phyloP scores from a whole-genome alignment of 2,888 invertebrate species.

The Ommatoiulus sabulosus region DNA sequence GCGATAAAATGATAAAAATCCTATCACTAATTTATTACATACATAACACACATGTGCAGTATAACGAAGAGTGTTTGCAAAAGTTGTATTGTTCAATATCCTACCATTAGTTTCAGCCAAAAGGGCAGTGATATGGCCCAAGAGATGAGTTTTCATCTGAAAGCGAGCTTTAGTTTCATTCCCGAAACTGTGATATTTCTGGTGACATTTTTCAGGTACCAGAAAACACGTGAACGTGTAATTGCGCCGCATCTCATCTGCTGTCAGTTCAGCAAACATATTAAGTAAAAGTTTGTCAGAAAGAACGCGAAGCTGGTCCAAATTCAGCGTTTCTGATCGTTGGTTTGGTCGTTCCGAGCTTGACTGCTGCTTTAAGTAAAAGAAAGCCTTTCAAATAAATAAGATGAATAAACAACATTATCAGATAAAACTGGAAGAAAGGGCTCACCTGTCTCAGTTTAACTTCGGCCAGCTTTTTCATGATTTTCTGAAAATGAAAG shows the following conservation, averaged over 20 bases:
- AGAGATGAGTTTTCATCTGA: slow-evolving; percentile 71
- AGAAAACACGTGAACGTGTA: slow-evolving; percentile 71
- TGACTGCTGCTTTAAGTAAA: background rate
- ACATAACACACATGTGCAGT: too few species aligned
- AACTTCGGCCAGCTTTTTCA: background rate
- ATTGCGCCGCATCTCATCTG: slow-evolving; percentile 71
- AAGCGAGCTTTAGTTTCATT: slow-evolving; percentile 71
- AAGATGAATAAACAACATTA: background rate
- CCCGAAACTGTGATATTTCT: slow-evolving; percentile 72
- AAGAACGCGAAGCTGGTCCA: slow-evolving; percentile 67
- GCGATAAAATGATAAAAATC: too few species aligned
- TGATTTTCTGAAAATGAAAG: background rate
- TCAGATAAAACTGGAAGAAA: background rate
- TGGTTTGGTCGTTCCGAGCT: background rate
- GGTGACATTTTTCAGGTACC: slow-evolving; percentile 69
- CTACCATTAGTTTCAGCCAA: slow-evolving; percentile 64
- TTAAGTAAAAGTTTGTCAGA: slow-evolving; percentile 70
- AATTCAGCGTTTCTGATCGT: slow-evolving; percentile 62
- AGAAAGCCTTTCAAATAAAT: background rate
- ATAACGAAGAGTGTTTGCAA: too few species aligned
- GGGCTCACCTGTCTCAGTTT: background rate
- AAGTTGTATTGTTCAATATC: slow-evolving; percentile 45
- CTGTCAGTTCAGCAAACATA: slow-evolving; percentile 70
- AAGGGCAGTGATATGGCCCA: slow-evolving; percentile 68
- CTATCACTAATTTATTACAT: too few species aligned